Base-by-base conservation (phyloP, 2,888 invertebrate species). In the Baccha elongata region DNA sequence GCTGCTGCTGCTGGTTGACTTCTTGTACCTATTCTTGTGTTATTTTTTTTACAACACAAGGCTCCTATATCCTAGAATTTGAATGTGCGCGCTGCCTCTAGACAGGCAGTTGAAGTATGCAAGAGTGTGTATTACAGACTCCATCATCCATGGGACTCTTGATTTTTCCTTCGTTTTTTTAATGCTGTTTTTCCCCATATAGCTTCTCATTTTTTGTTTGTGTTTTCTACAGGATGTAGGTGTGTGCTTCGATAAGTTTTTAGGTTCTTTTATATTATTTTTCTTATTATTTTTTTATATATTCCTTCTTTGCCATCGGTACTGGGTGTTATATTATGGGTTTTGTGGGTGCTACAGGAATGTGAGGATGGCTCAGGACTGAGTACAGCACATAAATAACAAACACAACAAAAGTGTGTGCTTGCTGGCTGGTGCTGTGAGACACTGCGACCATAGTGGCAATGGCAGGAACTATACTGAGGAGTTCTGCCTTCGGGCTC, bases 91-190 rank as follows among this genome's bases (percentile, higher is more conserved):
- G n/a, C n/a, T n/a, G 78, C 83, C 83, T 78, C 78, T 83, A 83
- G 83, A 83, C 83, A 83, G 83, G 83, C 83, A 83, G 83, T 83
- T 83, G 76, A 83, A 83, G 76, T 83, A 78, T 83, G 83, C 83
- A 83, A 83, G 83, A n/a, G n/a, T 83, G 83, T 78, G 78, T 83
- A 83, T 83, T 83, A 76, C 83, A 83, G 83, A 83, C 83, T 83
- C 78, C 83, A 76, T 83, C 83, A 83, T 72, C 83, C 71, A 78
- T 78, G 83, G 83, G 83, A 78, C 83, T 83, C 78, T 83, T 83
- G 72, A 62, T 83, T 72, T 83, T 83, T 52, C 21, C n/a, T 50
- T 62, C 26, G 40, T 67, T 62, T 64, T 68, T 64, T 58, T n/a
- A 42, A 32, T 73, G 17, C 13, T 69, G 71, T 52, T 76, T 73